Conservation (phyloP, 2,888 invertebrate species). For the Amphipyra tragopoginis region DNA sequence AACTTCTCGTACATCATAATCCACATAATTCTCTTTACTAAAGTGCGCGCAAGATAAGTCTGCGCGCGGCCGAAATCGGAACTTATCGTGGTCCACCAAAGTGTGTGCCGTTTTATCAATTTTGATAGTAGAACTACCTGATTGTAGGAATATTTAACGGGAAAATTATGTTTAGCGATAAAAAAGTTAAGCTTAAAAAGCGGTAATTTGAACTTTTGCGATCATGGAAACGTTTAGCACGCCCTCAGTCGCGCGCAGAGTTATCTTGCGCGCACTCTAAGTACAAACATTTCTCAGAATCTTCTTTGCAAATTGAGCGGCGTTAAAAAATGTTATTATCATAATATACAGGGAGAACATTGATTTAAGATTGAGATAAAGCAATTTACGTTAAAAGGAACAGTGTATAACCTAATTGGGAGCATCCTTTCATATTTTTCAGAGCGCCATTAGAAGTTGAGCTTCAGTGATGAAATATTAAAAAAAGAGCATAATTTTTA, state of each 20-base stretch:
- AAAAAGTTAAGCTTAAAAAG: no score
- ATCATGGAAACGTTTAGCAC: no score
- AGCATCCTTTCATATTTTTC: constrained; percentile 72
- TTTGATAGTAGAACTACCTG: no score
- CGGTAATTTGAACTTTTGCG: no score
- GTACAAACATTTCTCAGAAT: constrained; percentile 23
- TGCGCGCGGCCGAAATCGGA: no score
- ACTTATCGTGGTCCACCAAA: no score
- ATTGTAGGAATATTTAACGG: no score
- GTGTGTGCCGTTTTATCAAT: no score
- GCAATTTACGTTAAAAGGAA: constrained; percentile 73
- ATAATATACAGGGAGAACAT: constrained; percentile 55
- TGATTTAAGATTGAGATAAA: constrained; percentile 67
- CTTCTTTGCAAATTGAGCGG: constrained; percentile 27
- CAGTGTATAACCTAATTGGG: constrained; percentile 71
- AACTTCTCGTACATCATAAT: constrained; percentile 36
- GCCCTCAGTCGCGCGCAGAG: no score
- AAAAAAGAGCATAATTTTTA: constrained; percentile 63
- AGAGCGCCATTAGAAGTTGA: constrained; percentile 70
- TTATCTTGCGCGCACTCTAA: no score
- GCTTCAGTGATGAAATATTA: constrained; percentile 70
- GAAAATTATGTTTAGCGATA: no score
- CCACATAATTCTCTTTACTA: constrained; percentile 22
- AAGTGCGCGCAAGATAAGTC: no score
- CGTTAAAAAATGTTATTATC: constrained; percentile 49